Percentiles rank a stretch among this genome's conserved stretches.
Conservation (phyloP, 2,797 vertebrate species). For the Prionace glauca region DNA sequence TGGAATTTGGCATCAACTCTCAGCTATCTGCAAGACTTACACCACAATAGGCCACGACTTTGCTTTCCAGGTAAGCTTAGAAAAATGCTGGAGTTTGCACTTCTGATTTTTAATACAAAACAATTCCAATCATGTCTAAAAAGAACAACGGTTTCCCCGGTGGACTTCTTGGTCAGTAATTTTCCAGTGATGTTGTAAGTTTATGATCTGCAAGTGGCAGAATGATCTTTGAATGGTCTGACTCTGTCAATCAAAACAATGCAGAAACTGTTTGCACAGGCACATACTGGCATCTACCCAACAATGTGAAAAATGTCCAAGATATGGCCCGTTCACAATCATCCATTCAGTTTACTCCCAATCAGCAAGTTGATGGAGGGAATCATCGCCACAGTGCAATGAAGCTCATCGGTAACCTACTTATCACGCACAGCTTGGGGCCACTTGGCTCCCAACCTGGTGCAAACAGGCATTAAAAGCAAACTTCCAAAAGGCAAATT, state of each 20-base stretch:
- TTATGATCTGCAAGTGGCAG: not conserved
- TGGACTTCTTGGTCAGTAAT: not conserved
- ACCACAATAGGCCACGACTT: not conserved
- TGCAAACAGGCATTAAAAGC: not conserved
- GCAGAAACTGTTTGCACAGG: not conserved
- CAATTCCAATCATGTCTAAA: not conserved
- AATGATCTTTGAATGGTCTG: not conserved
- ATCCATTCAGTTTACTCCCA: not conserved
- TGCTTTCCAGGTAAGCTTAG: not conserved
- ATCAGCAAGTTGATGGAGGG: not conserved
- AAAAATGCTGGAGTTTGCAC: not conserved
- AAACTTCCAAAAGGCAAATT: not conserved
- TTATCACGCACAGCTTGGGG: not conserved
- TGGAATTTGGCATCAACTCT: not conserved
- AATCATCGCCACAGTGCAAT: not conserved
- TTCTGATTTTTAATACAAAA: not conserved
- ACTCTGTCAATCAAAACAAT: not conserved
- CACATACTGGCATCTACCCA: not conserved
- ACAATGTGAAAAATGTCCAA: not conserved
- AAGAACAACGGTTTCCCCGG: not conserved
- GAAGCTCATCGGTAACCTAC: not conserved
- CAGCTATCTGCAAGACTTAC: not conserved
- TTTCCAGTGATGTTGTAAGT: not conserved
- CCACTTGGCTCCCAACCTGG: not conserved
- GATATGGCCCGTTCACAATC: not conserved